Percentiles rank a stretch among this genome's conserved stretches.
These are phyloP conservation scores for Barnardius zonarius DNA, from an alignment of 2,113 vertebrate genomes.

Conservation along the genomic window DNA sequence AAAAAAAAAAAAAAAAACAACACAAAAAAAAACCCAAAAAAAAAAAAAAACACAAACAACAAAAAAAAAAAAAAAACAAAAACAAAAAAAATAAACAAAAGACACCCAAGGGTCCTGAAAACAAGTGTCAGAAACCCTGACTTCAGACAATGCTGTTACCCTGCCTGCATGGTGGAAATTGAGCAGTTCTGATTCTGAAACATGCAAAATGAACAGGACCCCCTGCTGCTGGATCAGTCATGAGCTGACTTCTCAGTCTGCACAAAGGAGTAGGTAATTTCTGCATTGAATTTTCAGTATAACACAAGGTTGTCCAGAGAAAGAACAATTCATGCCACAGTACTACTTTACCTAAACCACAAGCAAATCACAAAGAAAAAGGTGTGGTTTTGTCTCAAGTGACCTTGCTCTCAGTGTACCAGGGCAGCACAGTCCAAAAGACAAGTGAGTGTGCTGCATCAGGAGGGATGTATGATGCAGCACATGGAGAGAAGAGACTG, in stretches of 20 bases:
- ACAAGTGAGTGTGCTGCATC: neutral
- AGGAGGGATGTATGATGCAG: neutral
- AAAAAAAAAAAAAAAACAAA: no score
- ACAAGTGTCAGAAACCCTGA: neutral
- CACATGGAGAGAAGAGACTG: accelerated
- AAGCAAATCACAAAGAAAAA: neutral
- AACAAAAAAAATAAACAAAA: neutral
- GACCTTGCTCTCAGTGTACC: neutral
- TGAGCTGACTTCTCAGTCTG: neutral
- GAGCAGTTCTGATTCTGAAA: neutral
- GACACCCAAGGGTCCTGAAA: neutral
- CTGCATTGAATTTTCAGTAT: neutral
- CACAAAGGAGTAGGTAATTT: neutral
- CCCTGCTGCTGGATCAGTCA: neutral
- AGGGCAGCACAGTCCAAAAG: neutral
- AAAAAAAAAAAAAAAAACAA: neutral
- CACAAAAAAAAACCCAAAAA: neutral
- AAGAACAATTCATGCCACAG: neutral
- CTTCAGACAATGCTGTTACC: neutral
- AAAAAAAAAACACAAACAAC: neutral
- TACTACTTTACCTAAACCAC: neutral
- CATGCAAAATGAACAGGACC: neutral
- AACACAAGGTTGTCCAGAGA: neutral
- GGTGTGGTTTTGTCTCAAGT: neutral
- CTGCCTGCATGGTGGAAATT: neutral